A percentile compares a stretch with the other conserved stretches of the same genome.
These are phyloP conservation scores for Herpetotheres cachinnans DNA, from an alignment of 2,113 vertebrate species.

Conservation along the genomic window DNA sequence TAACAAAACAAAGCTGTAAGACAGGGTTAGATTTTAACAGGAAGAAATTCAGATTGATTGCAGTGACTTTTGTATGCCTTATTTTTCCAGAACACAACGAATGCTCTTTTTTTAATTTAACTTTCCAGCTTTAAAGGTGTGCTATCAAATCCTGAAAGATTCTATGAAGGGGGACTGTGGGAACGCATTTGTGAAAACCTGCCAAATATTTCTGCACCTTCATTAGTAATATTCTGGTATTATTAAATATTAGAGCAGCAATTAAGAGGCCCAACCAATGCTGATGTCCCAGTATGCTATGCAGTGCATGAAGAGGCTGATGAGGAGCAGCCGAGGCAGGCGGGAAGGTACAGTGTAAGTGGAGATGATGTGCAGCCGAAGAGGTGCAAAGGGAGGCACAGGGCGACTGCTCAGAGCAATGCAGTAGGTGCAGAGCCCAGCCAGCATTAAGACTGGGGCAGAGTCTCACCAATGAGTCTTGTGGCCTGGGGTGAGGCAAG, in stretches of 20 bases:
- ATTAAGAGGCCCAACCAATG: neutral
- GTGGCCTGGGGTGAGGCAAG: neutral
- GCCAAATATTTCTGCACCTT: neutral
- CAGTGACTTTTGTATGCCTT: neutral
- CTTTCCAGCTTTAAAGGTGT: neutral
- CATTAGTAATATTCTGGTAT: neutral
- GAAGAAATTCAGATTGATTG: conserved; percentile 1
- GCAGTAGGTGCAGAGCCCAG: neutral
- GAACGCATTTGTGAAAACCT: neutral
- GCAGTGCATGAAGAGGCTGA: neutral
- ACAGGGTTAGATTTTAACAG: conserved; percentile 13
- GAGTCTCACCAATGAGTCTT: neutral
- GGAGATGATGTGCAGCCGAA: neutral
- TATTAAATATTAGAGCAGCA: neutral
- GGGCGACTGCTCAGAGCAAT: accelerated
- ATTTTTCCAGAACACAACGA: neutral
- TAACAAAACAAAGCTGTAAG: conserved; percentile 40
- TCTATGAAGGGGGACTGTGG: neutral
- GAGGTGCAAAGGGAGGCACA: neutral
- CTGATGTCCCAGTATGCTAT: neutral
- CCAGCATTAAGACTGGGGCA: neutral
- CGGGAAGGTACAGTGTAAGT: neutral
- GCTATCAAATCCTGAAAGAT: neutral
- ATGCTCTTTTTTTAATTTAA: neutral
- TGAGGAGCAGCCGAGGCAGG: neutral